Conservation (phyloP, 2,113 vertebrate species). For the Gambusia holbrooki region DNA sequence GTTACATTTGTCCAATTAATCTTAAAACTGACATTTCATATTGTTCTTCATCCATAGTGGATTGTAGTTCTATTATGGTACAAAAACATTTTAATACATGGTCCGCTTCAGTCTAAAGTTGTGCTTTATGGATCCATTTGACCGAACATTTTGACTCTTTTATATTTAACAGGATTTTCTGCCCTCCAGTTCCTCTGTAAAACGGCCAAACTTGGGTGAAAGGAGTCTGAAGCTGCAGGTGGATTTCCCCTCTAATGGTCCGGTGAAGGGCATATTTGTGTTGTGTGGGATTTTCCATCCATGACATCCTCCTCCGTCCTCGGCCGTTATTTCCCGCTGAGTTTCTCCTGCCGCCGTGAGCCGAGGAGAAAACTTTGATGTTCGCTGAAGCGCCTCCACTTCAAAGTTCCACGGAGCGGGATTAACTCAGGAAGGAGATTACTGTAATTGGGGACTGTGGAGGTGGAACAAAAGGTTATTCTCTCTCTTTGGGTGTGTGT, state of each 20-base stretch:
- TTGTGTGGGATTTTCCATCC: slow-evolving; percentile 15
- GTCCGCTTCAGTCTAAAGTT: too few relatives aligned
- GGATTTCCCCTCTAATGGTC: slow-evolving; percentile 22
- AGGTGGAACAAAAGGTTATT: slow-evolving; percentile 67
- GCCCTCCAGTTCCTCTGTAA: neutral
- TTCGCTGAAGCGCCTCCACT: slow-evolving; percentile 50
- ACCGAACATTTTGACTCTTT: neutral
- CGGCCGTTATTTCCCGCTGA: slow-evolving; percentile 25
- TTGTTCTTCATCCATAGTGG: too few relatives aligned
- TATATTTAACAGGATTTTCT: neutral
- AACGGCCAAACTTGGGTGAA: neutral
- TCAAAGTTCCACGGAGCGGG: slow-evolving; percentile 58
- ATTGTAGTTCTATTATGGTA: too few relatives aligned
- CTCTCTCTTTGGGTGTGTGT: slow-evolving; percentile 8
- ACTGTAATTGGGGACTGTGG: slow-evolving; percentile 66
- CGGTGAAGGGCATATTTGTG: slow-evolving; percentile 25
- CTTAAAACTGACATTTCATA: too few relatives aligned
- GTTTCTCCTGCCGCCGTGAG: slow-evolving; percentile 34
- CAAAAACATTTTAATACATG: too few relatives aligned
- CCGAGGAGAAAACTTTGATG: slow-evolving; percentile 62
- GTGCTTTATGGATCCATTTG: too few relatives aligned
- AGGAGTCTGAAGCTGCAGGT: neutral
- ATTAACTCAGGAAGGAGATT: slow-evolving; percentile 67
- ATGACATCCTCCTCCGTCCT: slow-evolving; percentile 26
- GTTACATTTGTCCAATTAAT: too few relatives aligned